phyloP scores from a whole-genome alignment of 1,140 invertebrate genomes.

The Liolophura sinensis region DNA sequence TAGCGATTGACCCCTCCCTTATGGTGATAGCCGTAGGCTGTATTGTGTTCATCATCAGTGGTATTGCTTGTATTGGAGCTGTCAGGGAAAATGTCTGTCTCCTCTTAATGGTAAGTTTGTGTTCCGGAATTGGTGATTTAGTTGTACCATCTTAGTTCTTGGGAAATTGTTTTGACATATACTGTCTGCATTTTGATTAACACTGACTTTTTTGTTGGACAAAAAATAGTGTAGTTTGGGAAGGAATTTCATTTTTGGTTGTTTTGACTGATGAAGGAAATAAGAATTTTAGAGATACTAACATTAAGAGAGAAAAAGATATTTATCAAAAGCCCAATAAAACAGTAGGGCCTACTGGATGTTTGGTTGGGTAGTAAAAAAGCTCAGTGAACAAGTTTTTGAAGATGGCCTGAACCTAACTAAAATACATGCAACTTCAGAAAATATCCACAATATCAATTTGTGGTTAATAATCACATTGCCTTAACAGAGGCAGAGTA shows the following conservation, averaged over 20 bases:
- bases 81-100: conserved; percentile 90
- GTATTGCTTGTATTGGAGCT: conserved; percentile 85
- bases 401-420: too few relatives aligned
- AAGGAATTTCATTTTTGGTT: neutral
- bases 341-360: neutral
- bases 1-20: conserved; percentile 83
- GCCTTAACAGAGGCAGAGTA: neutral
- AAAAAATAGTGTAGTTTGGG: neutral
- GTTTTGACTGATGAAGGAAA: too few relatives aligned
- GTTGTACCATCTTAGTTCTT: neutral
- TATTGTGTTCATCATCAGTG: conserved; percentile 84
- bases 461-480: too few relatives aligned
- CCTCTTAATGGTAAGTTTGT: conserved; percentile 78
- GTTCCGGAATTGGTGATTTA: neutral
- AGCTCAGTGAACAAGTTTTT: too few relatives aligned
- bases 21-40: conserved; percentile 82
- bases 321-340: neutral
- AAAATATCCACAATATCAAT: too few relatives aligned
- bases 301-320: neutral
- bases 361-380: too few relatives aligned
- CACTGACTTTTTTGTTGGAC: neutral
- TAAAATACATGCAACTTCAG: too few relatives aligned
- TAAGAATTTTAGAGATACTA: too few relatives aligned
- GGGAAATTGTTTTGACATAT: neutral
- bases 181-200: neutral